phyloP scores from a whole-genome alignment of 2,797 vertebrate genomes.

The Caiman crocodilus region DNA sequence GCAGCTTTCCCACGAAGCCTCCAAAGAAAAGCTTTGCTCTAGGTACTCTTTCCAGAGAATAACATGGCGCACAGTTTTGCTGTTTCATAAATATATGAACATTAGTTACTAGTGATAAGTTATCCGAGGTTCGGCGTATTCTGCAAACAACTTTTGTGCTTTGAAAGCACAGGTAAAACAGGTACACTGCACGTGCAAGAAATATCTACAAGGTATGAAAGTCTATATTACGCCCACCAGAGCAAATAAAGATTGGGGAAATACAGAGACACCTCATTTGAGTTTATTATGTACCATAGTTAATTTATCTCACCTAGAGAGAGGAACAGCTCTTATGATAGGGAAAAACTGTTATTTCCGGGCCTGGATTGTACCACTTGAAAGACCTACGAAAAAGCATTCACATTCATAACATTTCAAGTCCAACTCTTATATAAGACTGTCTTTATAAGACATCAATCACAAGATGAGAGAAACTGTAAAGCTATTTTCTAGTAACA shows the following conservation, averaged over 20 bases:
- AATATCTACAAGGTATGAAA: not conserved
- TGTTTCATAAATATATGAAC: constrained; percentile 51
- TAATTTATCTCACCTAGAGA: constrained; percentile 16
- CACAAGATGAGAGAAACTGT: constrained; percentile 43
- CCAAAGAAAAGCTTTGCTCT: not conserved
- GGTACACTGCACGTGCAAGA: not conserved
- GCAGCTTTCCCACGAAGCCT: constrained; percentile 43
- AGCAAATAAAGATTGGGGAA: constrained; percentile 37
- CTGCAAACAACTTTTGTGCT: constrained; percentile 47
- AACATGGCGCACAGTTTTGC: constrained; percentile 32
- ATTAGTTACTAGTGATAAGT: constrained; percentile 44
- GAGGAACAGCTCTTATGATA: not conserved
- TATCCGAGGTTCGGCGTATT: constrained; percentile 43
- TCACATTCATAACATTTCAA: constrained; percentile 8
- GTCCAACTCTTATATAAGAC: constrained; percentile 23
- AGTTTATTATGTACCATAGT: not conserved
- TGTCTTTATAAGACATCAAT: constrained; percentile 68
- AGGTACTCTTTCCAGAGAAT: not conserved
- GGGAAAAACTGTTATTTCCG: not conserved
- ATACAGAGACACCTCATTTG: not conserved
- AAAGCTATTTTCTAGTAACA: constrained; percentile 64
- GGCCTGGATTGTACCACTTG: not conserved
- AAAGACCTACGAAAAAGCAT: constrained; percentile 42
- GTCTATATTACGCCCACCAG: not conserved
- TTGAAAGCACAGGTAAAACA: constrained; percentile 19